These are phyloP conservation scores for Sylvicola cinctus DNA, from an alignment of 2,888 invertebrate genomes.

Conservation along the genomic window DNA sequence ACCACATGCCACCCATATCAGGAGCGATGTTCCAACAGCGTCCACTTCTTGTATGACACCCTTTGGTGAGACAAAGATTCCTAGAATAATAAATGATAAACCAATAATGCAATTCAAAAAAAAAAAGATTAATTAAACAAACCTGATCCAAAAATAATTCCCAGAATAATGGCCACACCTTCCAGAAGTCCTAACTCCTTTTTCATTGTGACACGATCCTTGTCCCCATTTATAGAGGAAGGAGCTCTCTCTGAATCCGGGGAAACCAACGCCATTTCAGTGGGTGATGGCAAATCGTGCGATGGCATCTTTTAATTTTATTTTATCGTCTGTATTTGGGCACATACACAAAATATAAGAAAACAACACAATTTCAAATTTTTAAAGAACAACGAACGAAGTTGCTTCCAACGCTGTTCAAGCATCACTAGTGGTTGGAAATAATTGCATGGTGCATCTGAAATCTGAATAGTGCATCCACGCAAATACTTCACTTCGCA, in stretches of 20 bases:
- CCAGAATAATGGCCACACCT: constrained; percentile 84
- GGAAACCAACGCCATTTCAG: constrained; percentile 23
- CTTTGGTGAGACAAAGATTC: constrained; percentile 89
- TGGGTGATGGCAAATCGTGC: constrained; percentile 12
- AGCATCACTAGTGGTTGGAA: no score
- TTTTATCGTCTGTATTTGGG: neutral
- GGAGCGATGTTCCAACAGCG: constrained; percentile 69
- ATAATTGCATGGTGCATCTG: no score
- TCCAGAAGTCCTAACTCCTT: constrained; percentile 77
- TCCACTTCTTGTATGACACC: constrained; percentile 82
- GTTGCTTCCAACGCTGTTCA: no score
- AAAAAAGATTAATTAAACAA: constrained; percentile 9
- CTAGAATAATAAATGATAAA: constrained; percentile 22
- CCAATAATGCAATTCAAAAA: no score
- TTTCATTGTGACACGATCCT: constrained; percentile 54
- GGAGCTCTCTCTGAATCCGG: constrained; percentile 13
- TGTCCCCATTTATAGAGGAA: constrained; percentile 8
- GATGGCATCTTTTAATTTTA: constrained; percentile 11
- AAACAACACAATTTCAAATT: neutral
- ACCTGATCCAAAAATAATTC: constrained; percentile 86
- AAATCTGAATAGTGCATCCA: no score
- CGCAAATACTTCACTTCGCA: no score
- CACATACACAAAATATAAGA: neutral
- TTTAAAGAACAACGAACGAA: no score
- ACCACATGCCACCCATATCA: constrained; percentile 79